phyloP scores from a whole-genome alignment of 2,888 invertebrate species.

The Sarcophaga carnaria region DNA sequence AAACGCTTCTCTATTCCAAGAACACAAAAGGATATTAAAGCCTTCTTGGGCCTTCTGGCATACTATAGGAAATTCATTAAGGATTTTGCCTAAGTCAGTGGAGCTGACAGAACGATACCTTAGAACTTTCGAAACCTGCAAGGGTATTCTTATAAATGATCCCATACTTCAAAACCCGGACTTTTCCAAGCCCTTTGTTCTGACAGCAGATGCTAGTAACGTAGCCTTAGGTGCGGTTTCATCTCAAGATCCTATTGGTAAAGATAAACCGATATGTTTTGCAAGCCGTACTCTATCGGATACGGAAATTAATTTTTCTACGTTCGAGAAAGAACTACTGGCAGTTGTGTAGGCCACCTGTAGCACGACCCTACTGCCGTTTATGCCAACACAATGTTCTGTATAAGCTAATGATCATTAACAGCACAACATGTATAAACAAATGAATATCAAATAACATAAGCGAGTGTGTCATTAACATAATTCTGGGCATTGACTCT shows the following conservation, averaged over 20 bases:
- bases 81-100: neutral
- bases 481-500: too few relatives aligned
- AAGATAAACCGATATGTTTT: constrained; percentile 36
- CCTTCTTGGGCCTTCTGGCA: too few relatives aligned
- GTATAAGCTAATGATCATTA: too few relatives aligned
- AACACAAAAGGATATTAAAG: constrained; percentile 8
- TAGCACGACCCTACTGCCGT: too few relatives aligned
- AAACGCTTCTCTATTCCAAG: too few relatives aligned
- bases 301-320: constrained; percentile 48
- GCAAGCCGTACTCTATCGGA: constrained; percentile 44
- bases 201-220: constrained; percentile 27
- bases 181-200: constrained; percentile 36
- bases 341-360: constrained; percentile 50
- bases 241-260: neutral
- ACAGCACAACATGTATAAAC: too few relatives aligned
- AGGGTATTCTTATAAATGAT: constrained; percentile 33
- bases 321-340: constrained; percentile 42
- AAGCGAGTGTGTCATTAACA: too few relatives aligned
- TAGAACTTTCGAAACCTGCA: constrained; percentile 60
- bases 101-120: constrained; percentile 9
- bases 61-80: too few relatives aligned
- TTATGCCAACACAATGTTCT: too few relatives aligned
- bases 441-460: too few relatives aligned
- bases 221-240: constrained; percentile 45
- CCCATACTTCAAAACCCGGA: neutral